Evolutionary conservation across 2,797 vertebrate species (phyloP), one percentile per base, ranked within the genome.

Genomic region (Cossypha dichroa): DNA sequence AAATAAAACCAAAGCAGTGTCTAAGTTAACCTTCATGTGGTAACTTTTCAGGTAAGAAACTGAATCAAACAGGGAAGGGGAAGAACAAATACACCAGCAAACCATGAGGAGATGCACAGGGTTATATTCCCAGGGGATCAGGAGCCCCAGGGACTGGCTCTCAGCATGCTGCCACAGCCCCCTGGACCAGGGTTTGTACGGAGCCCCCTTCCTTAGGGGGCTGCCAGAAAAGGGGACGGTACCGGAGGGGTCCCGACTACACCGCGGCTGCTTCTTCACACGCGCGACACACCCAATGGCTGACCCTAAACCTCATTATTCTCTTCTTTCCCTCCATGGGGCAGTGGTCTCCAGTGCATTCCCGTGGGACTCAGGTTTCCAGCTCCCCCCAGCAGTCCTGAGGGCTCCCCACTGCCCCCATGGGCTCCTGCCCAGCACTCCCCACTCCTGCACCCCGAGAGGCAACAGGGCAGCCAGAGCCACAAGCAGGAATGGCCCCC

Each of bases 401-500:
- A 25, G 28, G 49, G 19, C 33, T 72, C 48, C 62, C 20, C 5
- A 25, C 46, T 11, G 10, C 17, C 9, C 5, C 26, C 17, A 8
- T 3, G 14, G 25, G 20, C 31, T 54, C 38, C 48, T 28, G 26
- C 25, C 25, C 48, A 49, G 8, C 15, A 3, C 48, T 49, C 26
- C 48, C 26, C 6, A 7, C 26, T 49, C 96, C 25, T 99, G 99
- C 77, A 98, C 98, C 60, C 17, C 0, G 0, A 7, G 25, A 73
- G 17, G 17, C 1, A 2, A 21, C 25, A 9, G 25, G 29, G 19
- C 48, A 46, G 46, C 13, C 13, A 46, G 46, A 25, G 46, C 23
- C 46, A 46, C 46, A 25, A 46, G 15, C 9, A 16, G 26, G 48
- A 49, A 49, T 16, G 48, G 26, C 15, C 9, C 48, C 26, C 25